A percentile compares a stretch with the other conserved stretches of the same genome.
Conservation (phyloP, 1,140 invertebrate genomes). For the Ephestia elutella region DNA sequence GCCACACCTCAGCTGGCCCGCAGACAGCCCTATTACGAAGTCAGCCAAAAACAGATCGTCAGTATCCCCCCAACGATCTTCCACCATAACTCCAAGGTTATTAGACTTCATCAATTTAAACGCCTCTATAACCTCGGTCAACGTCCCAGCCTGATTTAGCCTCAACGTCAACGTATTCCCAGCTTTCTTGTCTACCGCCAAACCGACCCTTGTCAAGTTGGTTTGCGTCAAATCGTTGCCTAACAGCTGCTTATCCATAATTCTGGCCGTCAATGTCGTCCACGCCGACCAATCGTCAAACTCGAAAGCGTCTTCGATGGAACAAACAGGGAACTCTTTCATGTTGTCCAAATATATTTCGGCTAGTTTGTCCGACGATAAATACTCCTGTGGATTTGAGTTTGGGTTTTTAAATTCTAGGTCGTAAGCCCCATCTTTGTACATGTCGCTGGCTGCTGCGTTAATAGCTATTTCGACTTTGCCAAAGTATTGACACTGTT, state of each 20-base stretch:
- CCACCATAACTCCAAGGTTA: conserved; percentile 98
- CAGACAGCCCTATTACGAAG: conserved; percentile 96
- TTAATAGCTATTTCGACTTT: conserved; percentile 97
- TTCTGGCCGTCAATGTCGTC: conserved; percentile 84
- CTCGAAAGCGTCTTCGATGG: conserved; percentile 98
- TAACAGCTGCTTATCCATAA: conserved; percentile 85
- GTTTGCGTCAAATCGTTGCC: conserved; percentile 94
- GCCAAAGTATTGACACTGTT: conserved; percentile 90
- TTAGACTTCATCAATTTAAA: conserved; percentile 92
- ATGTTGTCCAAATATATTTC: conserved; percentile 93
- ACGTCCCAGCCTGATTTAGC: conserved; percentile 97
- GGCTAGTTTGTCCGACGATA: conserved; percentile 85
- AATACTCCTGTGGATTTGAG: conserved; percentile 85
- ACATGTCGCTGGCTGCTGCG: conserved; percentile 96
- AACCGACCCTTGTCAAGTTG: conserved; percentile 91
- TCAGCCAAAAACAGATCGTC: conserved; percentile 99
- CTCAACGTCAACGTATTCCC: conserved; percentile 97
- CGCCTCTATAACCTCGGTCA: conserved; percentile 96
- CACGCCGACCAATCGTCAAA: conserved; percentile 97
- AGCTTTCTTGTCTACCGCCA: conserved; percentile 94
- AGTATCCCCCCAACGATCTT: conserved; percentile 93
- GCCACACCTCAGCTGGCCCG: conserved; percentile 98
- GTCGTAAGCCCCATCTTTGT: conserved; percentile 90
- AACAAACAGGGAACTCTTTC: conserved; percentile 93
- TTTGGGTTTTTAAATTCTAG: conserved; percentile 98